Conservation (phyloP, 2,888 invertebrate genomes). For the Pycnomerus fuliginosus region DNA sequence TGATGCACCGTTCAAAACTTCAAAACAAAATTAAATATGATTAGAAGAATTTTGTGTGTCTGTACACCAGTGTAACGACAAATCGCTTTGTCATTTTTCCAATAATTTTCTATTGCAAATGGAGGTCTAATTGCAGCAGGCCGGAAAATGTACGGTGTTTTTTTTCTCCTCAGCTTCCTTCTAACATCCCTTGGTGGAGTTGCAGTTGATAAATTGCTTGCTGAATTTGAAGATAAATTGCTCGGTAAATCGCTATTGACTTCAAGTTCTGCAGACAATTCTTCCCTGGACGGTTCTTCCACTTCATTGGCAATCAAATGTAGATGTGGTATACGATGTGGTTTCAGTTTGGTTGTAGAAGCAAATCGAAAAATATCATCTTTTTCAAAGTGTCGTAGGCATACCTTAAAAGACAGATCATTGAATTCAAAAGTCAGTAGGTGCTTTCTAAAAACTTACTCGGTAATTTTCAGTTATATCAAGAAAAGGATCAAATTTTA, state of each 20-base stretch:
- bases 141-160: not conserved
- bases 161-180: not conserved
- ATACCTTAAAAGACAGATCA: not conserved
- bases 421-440: not conserved
- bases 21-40: constrained; percentile 1
- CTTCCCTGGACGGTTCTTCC: not conserved
- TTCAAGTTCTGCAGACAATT: not conserved
- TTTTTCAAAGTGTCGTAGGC: not conserved
- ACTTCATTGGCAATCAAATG: not conserved
- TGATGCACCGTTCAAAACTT: constrained; percentile 2
- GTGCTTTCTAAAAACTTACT: too few species aligned
- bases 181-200: not conserved
- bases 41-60: not conserved
- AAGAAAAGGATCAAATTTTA: constrained; percentile 6
- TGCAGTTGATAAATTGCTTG: not conserved
- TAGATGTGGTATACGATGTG: constrained; percentile 2
- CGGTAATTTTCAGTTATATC: too few species aligned
- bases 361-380: constrained; percentile 5
- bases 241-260: too few species aligned
- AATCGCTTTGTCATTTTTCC: constrained; percentile 2
- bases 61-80: constrained; percentile 1
- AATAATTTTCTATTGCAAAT: constrained; percentile 2
- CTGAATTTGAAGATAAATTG: too few species aligned
- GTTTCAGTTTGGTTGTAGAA: constrained; percentile 5
- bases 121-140: not conserved